Evolutionary conservation across 23 tunicate genomes (phyloP).

Genomic region (Diplosoma virens): DNA sequence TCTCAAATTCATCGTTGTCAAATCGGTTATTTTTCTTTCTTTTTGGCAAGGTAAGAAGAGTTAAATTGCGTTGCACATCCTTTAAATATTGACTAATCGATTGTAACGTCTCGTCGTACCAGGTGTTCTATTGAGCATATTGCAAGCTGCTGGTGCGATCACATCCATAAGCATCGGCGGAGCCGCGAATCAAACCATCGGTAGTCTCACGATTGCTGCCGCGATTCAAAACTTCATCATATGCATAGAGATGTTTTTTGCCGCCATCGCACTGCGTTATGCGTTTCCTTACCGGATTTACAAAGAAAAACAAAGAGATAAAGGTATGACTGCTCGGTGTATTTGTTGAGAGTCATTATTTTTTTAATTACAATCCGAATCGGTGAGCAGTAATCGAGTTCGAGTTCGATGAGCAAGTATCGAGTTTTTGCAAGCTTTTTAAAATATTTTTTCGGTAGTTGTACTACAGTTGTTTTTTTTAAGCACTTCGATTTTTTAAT

Average conservation of each 20-base stretch:
- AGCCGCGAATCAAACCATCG: slow-evolving; percentile 36
- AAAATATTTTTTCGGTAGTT: too few species aligned
- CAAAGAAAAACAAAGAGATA: slow-evolving; percentile 75
- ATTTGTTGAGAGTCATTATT: too few species aligned
- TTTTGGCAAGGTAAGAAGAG: slow-evolving; percentile 94
- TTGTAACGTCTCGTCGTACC: not conserved
- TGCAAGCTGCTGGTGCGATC: slow-evolving; percentile 84
- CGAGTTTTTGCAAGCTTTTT: too few species aligned
- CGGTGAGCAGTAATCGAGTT: too few species aligned
- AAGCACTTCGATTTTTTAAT: too few species aligned
- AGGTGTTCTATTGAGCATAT: slow-evolving; percentile 83
- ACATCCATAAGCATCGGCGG: slow-evolving; percentile 83
- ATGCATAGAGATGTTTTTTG: slow-evolving; percentile 96
- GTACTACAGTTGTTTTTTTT: too few species aligned
- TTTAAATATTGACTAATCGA: not conserved
- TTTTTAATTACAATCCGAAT: too few species aligned
- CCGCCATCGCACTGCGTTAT: slow-evolving; percentile 90
- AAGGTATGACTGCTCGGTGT: too few species aligned
- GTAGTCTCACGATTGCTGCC: slow-evolving; percentile 73
- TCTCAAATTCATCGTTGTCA: slow-evolving; percentile 90
- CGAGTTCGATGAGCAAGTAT: too few species aligned
- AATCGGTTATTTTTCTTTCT: slow-evolving; percentile 97
- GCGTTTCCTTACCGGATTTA: slow-evolving; percentile 94
- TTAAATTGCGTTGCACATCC: not conserved
- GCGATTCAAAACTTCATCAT: slow-evolving; percentile 98